Evolutionary conservation across 2,797 vertebrate species (phyloP).

Genomic region (Leucoraja ocellata): DNA sequence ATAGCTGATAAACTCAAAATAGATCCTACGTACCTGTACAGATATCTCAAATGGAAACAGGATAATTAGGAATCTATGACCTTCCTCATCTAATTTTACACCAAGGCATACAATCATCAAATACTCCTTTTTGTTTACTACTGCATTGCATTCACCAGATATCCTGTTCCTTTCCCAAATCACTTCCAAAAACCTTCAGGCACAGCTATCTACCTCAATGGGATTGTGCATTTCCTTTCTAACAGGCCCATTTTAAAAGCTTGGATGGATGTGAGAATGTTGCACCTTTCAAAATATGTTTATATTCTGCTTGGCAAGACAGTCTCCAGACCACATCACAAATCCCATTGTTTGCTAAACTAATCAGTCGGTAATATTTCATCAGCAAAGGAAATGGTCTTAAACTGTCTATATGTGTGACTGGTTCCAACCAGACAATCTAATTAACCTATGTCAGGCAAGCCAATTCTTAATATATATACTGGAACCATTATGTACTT

Average conservation of each 20-base stretch:
- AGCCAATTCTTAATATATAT: constrained; percentile 24
- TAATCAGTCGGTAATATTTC: constrained; percentile 35
- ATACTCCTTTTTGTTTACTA: neutral
- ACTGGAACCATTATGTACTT: constrained; percentile 29
- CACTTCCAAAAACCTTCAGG: neutral
- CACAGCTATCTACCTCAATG: neutral
- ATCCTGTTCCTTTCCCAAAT: neutral
- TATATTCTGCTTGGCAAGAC: constrained; percentile 9
- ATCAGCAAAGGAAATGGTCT: constrained; percentile 27
- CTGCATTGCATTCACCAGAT: constrained; percentile 23
- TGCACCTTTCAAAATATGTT: constrained; percentile 37
- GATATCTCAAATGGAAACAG: neutral
- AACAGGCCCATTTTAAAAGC: constrained; percentile 29
- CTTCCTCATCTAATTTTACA: neutral
- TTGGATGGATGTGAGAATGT: neutral
- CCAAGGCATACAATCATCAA: constrained; percentile 6
- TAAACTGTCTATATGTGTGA: constrained; percentile 41
- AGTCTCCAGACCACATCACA: constrained; percentile 37
- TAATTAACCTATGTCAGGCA: constrained; percentile 40
- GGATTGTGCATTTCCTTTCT: neutral
- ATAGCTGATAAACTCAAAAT: constrained; percentile 31
- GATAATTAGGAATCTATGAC: neutral
- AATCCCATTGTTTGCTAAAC: constrained; percentile 40
- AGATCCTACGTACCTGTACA: neutral
- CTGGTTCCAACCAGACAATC: constrained; percentile 42